Percentiles rank a stretch among this genome's conserved stretches.
Evolutionary conservation across 2,888 invertebrate genomes (phyloP).

Genomic region (Agrochola macilenta): DNA sequence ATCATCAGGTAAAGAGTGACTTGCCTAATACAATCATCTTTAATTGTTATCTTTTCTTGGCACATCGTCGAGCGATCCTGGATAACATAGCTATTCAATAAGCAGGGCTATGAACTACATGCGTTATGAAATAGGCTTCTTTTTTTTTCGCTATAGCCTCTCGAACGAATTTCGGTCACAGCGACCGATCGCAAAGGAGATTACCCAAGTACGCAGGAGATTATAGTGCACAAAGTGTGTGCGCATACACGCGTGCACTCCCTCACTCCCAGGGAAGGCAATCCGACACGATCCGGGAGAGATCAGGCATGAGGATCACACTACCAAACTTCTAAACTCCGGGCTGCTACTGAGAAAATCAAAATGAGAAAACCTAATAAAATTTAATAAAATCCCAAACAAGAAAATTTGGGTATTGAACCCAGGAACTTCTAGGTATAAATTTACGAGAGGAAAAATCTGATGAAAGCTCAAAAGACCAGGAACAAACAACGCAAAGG

Average conservation of each 20-base stretch:
- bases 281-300: neutral
- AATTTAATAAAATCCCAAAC: no score
- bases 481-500: neutral
- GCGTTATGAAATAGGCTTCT: neutral
- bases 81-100: neutral
- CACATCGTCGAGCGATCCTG: neutral
- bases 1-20: neutral
- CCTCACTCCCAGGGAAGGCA: neutral
- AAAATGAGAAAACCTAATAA: neutral
- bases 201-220: neutral
- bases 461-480: neutral
- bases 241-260: no score
- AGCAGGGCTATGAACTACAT: neutral
- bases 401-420: no score
- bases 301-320: neutral
- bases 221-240: neutral
- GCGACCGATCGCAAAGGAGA: neutral
- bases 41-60: slow-evolving; percentile 3
- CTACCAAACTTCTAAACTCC: neutral
- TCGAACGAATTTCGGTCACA: neutral
- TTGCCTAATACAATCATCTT: neutral
- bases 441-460: neutral
- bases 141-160: neutral
- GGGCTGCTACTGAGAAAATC: neutral
- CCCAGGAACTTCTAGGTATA: neutral